Base-by-base conservation (phyloP, 2,797 vertebrate species). In the Channallabes apus region DNA sequence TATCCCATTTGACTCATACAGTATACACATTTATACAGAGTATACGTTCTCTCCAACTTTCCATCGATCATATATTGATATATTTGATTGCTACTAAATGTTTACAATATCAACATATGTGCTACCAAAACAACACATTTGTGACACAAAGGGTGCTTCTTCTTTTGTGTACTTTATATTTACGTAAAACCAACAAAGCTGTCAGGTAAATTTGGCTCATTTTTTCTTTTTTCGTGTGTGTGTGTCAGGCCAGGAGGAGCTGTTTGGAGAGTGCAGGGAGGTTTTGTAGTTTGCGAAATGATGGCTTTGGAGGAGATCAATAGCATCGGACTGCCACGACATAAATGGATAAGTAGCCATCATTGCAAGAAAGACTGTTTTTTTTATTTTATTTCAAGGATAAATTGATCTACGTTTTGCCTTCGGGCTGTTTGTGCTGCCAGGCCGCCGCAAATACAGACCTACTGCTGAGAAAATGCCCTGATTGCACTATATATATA, bases 311-410 rank as follows among this genome's bases (percentile, higher is more conserved):
- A 95, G 93, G 93, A 95, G 95, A 94, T 93, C 94, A 95, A 95
- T 95, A 94, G 94, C 94, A 46, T 93, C 93, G 95, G 95, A 94
- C 94, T 96, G 95, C 95, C 94, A 95, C 94, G 94, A 94, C 94
- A 96, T 96, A 96, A 96, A 96, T 96, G 96, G 95, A 95, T 96
- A 96, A 96, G 96, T 96, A 96, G 95, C 94, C 95, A 94, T 96
- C 94, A 96, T 96, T 96, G 96, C 95, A 95, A 94, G 94, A 94
- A 94, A 96, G 95, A 96, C 95, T 96, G 95, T 96, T 96, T 96
- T 95, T 95, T 68, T 46, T 41, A 1, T 35, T 35, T 46, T 46
- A 73, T 96, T 96, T 94, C 95, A 95, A 94, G 94, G 95, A 95
- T 96, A 96, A 96, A 96, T 96, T 96, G 95, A 97, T 96, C 96